Evolutionary conservation across 2,113 vertebrate genomes (phyloP).

Genomic region (Caranx ignobilis): DNA sequence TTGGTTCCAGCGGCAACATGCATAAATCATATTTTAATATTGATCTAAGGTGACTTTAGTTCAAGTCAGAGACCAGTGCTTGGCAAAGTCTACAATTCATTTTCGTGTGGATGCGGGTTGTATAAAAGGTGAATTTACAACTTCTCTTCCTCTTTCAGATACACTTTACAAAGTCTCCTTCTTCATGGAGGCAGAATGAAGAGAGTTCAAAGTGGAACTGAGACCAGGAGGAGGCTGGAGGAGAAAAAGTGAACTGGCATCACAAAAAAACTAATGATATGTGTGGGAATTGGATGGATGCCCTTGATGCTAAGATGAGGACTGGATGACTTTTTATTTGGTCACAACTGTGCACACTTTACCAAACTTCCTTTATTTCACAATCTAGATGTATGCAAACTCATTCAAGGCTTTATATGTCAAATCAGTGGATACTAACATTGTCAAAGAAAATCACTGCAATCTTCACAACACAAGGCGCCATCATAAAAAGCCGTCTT

Average conservation of each 20-base stretch:
- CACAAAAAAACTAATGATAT: neutral
- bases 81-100: neutral
- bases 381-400: slow-evolving; percentile 2
- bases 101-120: neutral
- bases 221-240: neutral
- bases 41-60: neutral
- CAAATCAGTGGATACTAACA: slow-evolving; percentile 17
- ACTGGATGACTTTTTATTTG: neutral
- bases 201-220: neutral
- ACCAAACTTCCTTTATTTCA: slow-evolving; percentile 60
- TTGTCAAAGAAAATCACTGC: slow-evolving; percentile 51
- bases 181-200: slow-evolving; percentile 84
- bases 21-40: neutral
- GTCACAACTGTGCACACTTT: slow-evolving; percentile 1
- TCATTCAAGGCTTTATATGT: slow-evolving; percentile 28
- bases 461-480: slow-evolving; percentile 49
- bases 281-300: neutral
- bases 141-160: slow-evolving; percentile 81
- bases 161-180: slow-evolving; percentile 86
- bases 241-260: neutral
- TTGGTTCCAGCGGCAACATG: neutral
- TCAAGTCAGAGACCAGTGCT: neutral
- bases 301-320: neutral
- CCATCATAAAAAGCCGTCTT: slow-evolving; percentile 41
- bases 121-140: neutral